phyloP scores from a whole-genome alignment of 1,140 invertebrate genomes.

The Rhyacophila brunnea region DNA sequence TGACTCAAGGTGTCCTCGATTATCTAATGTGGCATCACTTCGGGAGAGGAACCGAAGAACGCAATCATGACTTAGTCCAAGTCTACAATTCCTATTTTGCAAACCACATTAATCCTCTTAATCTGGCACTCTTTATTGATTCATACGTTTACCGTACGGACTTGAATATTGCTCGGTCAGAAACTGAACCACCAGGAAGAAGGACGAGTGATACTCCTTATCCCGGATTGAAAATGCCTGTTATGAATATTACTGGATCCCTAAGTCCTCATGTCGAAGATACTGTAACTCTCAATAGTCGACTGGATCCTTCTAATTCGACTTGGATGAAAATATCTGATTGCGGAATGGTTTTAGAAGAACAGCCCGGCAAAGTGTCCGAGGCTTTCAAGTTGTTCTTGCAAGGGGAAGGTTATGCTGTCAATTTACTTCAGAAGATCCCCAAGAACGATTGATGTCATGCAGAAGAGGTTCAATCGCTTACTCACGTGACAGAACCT shows the following conservation, averaged over 20 bases:
- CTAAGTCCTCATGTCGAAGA: conserved; percentile 95
- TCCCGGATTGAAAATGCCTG: conserved; percentile 64
- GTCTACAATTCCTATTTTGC: conserved; percentile 92
- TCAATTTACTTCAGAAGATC: background rate
- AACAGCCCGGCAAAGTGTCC: conserved; percentile 90
- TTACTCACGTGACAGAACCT: too few relatives aligned
- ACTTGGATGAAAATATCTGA: conserved; percentile 93
- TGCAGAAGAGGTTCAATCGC: too few relatives aligned
- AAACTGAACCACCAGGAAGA: background rate
- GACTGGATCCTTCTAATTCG: conserved; percentile 90
- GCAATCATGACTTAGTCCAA: conserved; percentile 86
- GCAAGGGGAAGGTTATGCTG: conserved; percentile 83
- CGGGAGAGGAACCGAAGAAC: conserved; percentile 78
- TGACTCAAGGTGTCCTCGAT: conserved; percentile 95
- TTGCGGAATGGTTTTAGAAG: conserved; percentile 81
- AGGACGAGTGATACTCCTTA: conserved; percentile 6
- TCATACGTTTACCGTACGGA: conserved; percentile 89
- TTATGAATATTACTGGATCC: conserved; percentile 92
- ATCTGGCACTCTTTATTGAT: conserved; percentile 92
- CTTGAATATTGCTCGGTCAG: conserved; percentile 74
- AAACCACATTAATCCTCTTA: conserved; percentile 87
- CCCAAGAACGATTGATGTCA: too few relatives aligned
- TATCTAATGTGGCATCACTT: conserved; percentile 99
- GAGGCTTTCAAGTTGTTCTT: conserved; percentile 93
- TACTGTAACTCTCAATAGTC: conserved; percentile 92